Base-by-base conservation (phyloP, 2,888 invertebrate genomes). In the Spilarctia lutea region DNA sequence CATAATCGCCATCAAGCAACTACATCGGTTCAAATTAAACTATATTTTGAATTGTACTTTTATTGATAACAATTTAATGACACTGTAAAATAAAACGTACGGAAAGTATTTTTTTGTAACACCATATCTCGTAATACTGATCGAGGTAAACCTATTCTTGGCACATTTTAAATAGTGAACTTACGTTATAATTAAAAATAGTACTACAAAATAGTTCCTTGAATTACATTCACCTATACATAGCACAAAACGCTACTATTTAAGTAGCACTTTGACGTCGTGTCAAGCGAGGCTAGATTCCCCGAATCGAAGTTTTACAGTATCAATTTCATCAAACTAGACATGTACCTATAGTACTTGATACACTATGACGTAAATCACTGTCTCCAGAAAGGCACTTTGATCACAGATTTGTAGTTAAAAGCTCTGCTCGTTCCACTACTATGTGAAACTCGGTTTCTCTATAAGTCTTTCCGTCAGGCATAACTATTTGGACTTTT, bases 401-500 rank as follows among this genome's bases (percentile, higher is more conserved):
- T 27, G 66, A 86, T 96, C 93, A 97, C 91, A 98, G 96, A 93
- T 98, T 97, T 83, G 98, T 98, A 82, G 98, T 98, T 76, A 98
- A 94, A 69, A 98, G 97, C 92, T 98, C 98, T 67, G 98, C 97
- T 91, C 97, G 97, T 95, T 98, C 98, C 82, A 98, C 97, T 89
- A 98, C 97, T 87, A 98, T 98, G 91, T 98, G 97, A 86, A 98
- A 97, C 93, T 98, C 98, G 18, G 98, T 98, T 94, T 98, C 98
- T 87, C 97, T 96, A 89, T 98, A 98, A 27, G 98, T 97, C 88
- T 97, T 96, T 2, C 98, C 97, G 85, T 98, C 98, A 0, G 98
- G 98, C 87, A 98, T 96, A 72, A 98, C 97, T 91, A 98, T 96
- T 88, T 97, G 97, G 84, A 97, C 87, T 94, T 96, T 93, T 92